These are phyloP conservation scores for Linyphia triangularis DNA, from an alignment of 2,888 invertebrate genomes.

Conservation along the genomic window DNA sequence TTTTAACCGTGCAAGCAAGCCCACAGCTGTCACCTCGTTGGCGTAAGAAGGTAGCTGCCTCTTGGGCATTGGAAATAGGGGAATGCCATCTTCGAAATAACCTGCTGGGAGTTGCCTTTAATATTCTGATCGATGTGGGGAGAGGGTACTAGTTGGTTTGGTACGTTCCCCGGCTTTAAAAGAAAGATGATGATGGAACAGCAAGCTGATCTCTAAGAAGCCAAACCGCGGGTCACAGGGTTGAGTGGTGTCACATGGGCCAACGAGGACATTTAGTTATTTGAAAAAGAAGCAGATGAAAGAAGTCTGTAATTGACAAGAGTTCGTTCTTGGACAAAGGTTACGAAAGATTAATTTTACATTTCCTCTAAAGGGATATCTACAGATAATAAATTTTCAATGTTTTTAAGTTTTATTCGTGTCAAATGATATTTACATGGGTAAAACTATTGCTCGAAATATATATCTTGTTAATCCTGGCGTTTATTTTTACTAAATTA, in stretches of 20 bases:
- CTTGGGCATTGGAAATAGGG: background rate
- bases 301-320: too few species aligned
- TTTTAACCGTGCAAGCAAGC: background rate
- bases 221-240: constrained; percentile 51
- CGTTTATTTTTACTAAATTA: too few species aligned
- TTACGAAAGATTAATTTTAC: too few species aligned
- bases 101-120: background rate
- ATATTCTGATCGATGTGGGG: background rate
- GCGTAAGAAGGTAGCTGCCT: constrained; percentile 3
- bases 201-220: constrained; percentile 35
- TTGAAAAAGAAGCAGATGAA: too few species aligned
- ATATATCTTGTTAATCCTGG: too few species aligned
- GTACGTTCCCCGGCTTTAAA: background rate
- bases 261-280: constrained; percentile 5
- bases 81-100: background rate
- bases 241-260: constrained; percentile 49
- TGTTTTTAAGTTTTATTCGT: too few species aligned
- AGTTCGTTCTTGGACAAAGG: too few species aligned
- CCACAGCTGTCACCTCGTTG: background rate
- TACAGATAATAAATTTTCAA: too few species aligned
- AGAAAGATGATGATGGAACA: constrained; percentile 62
- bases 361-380: too few species aligned
- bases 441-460: too few species aligned
- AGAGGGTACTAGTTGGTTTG: background rate
- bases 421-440: too few species aligned